Evolutionary conservation across 2,113 vertebrate genomes (phyloP).

Genomic region (Tylochromis polylepis): DNA sequence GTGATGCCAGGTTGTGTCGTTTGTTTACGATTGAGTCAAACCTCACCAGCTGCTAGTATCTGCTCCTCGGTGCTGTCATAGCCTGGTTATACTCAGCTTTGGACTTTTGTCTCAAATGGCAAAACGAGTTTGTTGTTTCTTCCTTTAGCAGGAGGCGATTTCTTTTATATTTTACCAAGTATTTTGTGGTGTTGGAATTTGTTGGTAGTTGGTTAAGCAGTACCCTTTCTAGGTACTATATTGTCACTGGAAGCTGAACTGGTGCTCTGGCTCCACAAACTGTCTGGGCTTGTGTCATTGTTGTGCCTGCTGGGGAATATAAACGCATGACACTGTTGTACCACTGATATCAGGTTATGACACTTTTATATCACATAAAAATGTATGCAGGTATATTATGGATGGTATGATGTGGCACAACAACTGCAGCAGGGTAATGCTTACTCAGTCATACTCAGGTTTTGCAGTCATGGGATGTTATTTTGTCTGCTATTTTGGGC

Average conservation of each 20-base stretch:
- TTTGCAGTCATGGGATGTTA: background rate
- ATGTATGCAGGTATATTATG: background rate
- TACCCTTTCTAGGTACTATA: too few species aligned
- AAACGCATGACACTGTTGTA: background rate
- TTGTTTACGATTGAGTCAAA: background rate
- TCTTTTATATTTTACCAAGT: background rate
- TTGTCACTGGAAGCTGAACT: too few species aligned
- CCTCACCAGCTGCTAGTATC: too few species aligned
- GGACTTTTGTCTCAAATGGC: background rate
- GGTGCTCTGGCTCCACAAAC: too few species aligned
- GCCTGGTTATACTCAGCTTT: accelerated
- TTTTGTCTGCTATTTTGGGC: background rate
- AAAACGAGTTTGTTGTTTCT: background rate
- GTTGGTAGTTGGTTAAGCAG: background rate
- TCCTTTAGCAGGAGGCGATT: background rate
- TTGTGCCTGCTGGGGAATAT: background rate
- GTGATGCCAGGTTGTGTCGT: background rate
- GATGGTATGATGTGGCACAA: background rate
- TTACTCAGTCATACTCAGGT: background rate
- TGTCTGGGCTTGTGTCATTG: background rate
- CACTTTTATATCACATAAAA: background rate
- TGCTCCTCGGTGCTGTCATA: too few species aligned
- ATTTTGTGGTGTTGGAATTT: background rate
- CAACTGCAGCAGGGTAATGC: background rate
- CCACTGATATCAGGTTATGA: background rate